A percentile compares a stretch with the other conserved stretches of the same genome.
These are phyloP conservation scores for Galaxea fascicularis DNA, from an alignment of 92 coral and sea anemone species.

Conservation along the genomic window DNA sequence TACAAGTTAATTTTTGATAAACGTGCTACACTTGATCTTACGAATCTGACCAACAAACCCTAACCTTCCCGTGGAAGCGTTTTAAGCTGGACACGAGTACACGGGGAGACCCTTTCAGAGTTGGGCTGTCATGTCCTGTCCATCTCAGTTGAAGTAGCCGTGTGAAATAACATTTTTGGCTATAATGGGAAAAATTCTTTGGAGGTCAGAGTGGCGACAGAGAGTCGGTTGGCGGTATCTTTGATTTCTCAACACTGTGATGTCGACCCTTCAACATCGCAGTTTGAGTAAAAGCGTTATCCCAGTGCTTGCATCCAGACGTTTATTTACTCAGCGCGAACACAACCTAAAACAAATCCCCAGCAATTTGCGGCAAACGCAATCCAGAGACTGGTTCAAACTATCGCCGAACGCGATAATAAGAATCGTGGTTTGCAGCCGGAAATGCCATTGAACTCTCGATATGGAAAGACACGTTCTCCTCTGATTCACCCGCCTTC, in stretches of 20 bases:
- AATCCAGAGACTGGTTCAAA: conserved; percentile 7
- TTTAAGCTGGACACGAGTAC: conserved; percentile 2
- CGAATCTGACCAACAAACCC: neutral
- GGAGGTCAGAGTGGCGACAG: conserved; percentile 99
- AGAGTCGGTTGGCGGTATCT: conserved; percentile 97
- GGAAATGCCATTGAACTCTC: conserved; percentile 83
- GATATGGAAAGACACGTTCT: conserved; percentile 65
- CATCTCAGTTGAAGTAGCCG: conserved; percentile 10
- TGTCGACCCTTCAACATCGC: conserved; percentile 19
- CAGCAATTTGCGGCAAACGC: conserved; percentile 13
- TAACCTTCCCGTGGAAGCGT: conserved; percentile 1
- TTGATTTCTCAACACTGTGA: conserved; percentile 77
- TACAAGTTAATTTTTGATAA: conserved; percentile 48
- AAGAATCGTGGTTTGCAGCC: conserved; percentile 74
- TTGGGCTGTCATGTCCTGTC: conserved; percentile 24
- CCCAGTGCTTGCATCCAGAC: conserved; percentile 25
- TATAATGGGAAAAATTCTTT: conserved; percentile 93
- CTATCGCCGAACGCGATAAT: conserved; percentile 37
- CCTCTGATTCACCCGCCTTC: conserved; percentile 63
- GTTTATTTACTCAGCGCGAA: conserved; percentile 78
- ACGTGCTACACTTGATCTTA: conserved; percentile 53
- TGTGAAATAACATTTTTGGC: conserved; percentile 79
- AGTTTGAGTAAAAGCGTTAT: conserved; percentile 9
- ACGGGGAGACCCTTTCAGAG: neutral
- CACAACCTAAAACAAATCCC: conserved; percentile 68